These are phyloP conservation scores for Spodoptera frugiperda DNA, from an alignment of 1,140 invertebrate genomes.

Conservation along the genomic window DNA sequence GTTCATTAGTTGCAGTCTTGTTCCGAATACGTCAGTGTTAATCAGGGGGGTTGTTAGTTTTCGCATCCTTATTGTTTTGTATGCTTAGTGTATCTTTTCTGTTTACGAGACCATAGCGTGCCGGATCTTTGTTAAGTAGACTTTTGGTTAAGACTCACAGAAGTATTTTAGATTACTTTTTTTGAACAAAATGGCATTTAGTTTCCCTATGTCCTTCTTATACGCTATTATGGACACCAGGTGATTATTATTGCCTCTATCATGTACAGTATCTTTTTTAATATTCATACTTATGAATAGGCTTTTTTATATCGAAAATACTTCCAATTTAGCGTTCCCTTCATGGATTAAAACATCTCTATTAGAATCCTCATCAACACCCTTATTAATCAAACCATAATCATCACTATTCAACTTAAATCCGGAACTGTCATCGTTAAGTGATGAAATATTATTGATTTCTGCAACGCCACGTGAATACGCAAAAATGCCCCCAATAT, in stretches of 20 bases:
- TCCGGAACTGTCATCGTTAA: constrained; percentile 63
- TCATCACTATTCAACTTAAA: constrained; percentile 53
- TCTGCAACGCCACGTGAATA: constrained; percentile 67
- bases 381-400: constrained; percentile 34
- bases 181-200: too few relatives aligned
- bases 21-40: constrained; percentile 18
- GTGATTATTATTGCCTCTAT: too few relatives aligned
- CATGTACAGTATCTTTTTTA: too few relatives aligned
- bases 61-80: neutral
- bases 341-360: neutral
- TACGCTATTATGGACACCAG: too few relatives aligned
- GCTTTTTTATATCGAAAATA: constrained; percentile 10
- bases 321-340: constrained; percentile 30
- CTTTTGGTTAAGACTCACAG: too few relatives aligned
- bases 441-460: constrained; percentile 65
- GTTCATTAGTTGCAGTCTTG: constrained; percentile 32
- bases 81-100: neutral
- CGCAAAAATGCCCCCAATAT: constrained; percentile 76
- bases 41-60: constrained; percentile 3
- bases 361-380: constrained; percentile 47
- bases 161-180: too few relatives aligned
- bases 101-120: too few relatives aligned
- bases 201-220: too few relatives aligned
- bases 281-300: too few relatives aligned
- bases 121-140: too few relatives aligned